Base-by-base conservation (phyloP, 2,113 vertebrate genomes). In the Marcusenius ussheri region DNA sequence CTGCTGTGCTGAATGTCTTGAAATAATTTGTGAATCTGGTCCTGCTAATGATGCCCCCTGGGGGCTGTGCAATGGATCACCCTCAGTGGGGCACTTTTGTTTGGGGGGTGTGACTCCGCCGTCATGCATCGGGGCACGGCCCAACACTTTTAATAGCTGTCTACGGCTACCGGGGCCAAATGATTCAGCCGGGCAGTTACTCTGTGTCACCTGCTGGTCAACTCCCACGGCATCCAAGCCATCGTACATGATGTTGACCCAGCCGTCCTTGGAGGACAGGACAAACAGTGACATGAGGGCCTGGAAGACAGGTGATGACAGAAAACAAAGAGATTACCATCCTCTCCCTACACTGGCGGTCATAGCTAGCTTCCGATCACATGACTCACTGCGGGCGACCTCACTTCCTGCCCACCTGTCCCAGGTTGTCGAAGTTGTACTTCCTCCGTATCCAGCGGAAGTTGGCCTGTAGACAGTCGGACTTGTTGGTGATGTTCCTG, bases 401-500 rank as follows among this genome's bases (percentile, higher is more conserved):
- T 53, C 24, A 31, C 17, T 56, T 87, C 47, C 49, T 53, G 53
- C 91, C 96, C 94, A 99, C 98, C 98, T 99, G 98, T 51, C 98
- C 98, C 89, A 99, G 92, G 90, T 99, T 99, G 95, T 99, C 98
- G 0, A 99, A 99, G 94, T 99, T 99, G 94, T 99, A 99, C 90
- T 99, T 99, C 89, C 97, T 94, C 11, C 98, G 95, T 70, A 97
- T 93, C 98, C 98, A 99, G 91, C 80, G 96, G 95, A 97, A 97
- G 89, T 91, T 97, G 0, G 96, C 96, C 0, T 94, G 95, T 62
- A 95, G 92, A 93, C 98, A 99, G 92, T 98, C 97, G 0, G 95
- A 95, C 93, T 96, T 98, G 0, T 98, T 99, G 93, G 97, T 97
- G 93, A 99, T 96, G 92, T 98, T 98, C 62, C 95, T 97, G 45